These are phyloP conservation scores for Myrmecophaga tridactyla DNA, from an alignment of 2,113 vertebrate species.

Conservation along the genomic window DNA sequence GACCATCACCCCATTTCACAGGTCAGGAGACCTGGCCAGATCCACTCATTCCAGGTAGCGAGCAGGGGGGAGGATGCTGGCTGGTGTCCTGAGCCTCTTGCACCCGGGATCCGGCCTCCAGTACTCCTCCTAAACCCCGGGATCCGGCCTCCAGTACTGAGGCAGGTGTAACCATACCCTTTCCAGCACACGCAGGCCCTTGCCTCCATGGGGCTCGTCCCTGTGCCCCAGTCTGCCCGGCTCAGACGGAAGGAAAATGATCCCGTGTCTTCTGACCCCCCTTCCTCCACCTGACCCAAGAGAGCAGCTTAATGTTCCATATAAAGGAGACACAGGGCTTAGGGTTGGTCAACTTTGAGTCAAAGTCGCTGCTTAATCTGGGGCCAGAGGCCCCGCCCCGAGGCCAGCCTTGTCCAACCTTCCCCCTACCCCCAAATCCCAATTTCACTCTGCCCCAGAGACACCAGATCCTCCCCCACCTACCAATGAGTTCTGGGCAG, in stretches of 20 bases:
- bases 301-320: conserved; percentile 81
- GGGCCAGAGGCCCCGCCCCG: conserved; percentile 33
- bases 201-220: neutral
- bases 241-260: neutral
- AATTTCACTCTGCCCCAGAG: neutral
- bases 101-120: neutral
- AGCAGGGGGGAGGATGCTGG: fast-evolving
- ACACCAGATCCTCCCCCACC: neutral
- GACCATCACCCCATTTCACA: neutral
- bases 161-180: neutral
- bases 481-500: neutral
- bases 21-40: neutral
- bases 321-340: conserved; percentile 77
- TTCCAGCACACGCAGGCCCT: neutral
- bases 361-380: conserved; percentile 83
- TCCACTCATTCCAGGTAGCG: fast-evolving
- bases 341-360: conserved; percentile 74
- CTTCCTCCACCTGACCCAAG: neutral
- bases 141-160: neutral
- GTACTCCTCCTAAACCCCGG: neutral
- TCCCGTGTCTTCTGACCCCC: neutral
- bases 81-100: neutral
- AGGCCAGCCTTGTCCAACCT: neutral
- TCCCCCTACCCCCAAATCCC: neutral
- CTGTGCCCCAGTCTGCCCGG: neutral